Base-by-base conservation (phyloP, 1,140 invertebrate genomes). In the Ctenoplectra terminalis region DNA sequence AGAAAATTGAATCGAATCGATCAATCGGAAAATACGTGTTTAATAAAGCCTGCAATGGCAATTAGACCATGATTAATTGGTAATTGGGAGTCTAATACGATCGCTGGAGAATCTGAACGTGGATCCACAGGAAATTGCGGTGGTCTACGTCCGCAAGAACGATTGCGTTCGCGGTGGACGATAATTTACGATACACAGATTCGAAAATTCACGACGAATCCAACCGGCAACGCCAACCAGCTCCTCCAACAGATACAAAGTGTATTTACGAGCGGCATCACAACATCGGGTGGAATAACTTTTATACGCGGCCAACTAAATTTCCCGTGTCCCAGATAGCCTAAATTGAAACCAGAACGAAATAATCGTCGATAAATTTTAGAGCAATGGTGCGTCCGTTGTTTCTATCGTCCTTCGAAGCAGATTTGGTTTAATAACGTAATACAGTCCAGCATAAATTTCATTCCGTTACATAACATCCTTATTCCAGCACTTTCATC, bases 171-270 rank as follows among this genome's bases (percentile, higher is more conserved):
- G 46, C 15, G 54, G 26, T 9, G 34, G 46, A 70, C 73, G 46
- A 52, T 77, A 77, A 82, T 82, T 77, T 61, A 77, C 72, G 40
- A 58, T 75, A 67, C 31, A 58, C 48, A 48, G 52, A 40, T 43
- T 56, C 72, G 72, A 75, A 81, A 75, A 75, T 75, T 58, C 61
- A 40, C 80, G 52, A 50, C 75, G 56, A 81, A 81, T 81, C 20
- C 63, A 20, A 15, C 46, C 9, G 9, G 6, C 23, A 17, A 43
- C 37, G 3, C 29, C 1, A 17, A 13, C 46, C 46, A 23, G 20
- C 26, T 52, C 23, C 11, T 63, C 29, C n/a, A n/a, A 37, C 64
- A 43, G 17, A 37, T 31, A 29, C 60, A 26, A 58, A 17, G 1
- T 31, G 40, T 75, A 75, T 75, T 81, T 75, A 81, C 50, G 79